These are phyloP conservation scores for Vidua macroura DNA, from an alignment of 2,113 vertebrate genomes.

Conservation along the genomic window DNA sequence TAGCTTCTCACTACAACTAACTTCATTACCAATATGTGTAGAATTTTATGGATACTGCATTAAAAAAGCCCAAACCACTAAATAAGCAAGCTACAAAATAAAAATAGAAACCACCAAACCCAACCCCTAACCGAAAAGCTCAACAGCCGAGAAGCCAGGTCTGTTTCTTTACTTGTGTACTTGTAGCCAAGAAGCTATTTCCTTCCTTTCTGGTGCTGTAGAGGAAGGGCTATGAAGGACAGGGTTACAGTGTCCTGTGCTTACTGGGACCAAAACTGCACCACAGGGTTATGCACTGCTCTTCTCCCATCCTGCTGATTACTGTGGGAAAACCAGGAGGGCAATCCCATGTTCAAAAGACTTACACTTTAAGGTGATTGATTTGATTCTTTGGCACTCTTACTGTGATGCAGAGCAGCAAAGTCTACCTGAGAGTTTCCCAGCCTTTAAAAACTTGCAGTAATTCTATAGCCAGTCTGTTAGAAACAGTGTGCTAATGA, in stretches of 20 bases:
- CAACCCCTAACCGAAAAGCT: background rate
- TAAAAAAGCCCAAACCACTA: background rate
- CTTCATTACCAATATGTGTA: background rate
- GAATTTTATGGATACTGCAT: background rate
- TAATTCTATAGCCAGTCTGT: background rate
- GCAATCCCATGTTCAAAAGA: background rate
- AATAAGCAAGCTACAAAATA: background rate
- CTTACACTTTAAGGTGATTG: background rate
- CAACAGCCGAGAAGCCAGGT: background rate
- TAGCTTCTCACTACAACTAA: background rate
- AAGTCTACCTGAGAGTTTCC: background rate
- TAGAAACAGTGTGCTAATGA: background rate
- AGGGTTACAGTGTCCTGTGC: background rate
- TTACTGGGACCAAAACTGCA: background rate
- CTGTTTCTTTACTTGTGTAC: background rate
- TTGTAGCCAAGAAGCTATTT: slow-evolving; percentile 5
- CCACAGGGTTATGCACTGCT: background rate
- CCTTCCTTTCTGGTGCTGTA: background rate
- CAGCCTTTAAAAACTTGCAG: background rate
- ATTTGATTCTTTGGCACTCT: background rate
- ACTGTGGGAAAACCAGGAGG: background rate
- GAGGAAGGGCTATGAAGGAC: background rate
- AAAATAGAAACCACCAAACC: background rate
- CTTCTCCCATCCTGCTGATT: background rate
- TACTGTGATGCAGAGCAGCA: background rate